These are phyloP conservation scores for Galerucella pusilla DNA, from an alignment of 2,888 invertebrate genomes.

Conservation along the genomic window DNA sequence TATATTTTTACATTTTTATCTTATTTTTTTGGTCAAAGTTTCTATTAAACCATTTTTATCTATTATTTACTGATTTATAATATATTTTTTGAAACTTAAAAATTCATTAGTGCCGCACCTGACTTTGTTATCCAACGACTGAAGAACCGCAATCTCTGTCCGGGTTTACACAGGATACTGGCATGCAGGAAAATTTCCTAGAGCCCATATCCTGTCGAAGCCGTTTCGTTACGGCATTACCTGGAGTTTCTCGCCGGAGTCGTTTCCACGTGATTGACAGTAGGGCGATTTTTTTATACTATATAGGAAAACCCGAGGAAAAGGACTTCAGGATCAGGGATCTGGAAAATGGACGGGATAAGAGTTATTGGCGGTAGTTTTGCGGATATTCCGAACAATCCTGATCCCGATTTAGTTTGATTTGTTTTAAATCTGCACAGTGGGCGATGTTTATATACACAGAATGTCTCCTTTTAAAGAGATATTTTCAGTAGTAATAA, in stretches of 20 bases:
- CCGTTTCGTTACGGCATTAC: slow-evolving; percentile 29
- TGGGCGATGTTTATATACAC: neutral
- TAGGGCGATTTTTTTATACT: slow-evolving; percentile 25
- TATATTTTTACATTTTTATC: no score
- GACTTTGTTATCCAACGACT: neutral
- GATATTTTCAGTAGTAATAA: no score
- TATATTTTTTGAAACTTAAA: no score
- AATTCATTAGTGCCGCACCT: neutral
- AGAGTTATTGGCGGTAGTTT: slow-evolving; percentile 19
- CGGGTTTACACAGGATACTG: slow-evolving; percentile 31
- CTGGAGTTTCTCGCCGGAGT: slow-evolving; percentile 13
- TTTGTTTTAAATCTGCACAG: neutral
- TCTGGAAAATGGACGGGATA: slow-evolving; percentile 13
- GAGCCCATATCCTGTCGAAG: slow-evolving; percentile 28
- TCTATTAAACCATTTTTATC: no score
- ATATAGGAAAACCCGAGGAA: slow-evolving; percentile 23
- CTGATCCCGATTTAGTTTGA: slow-evolving; percentile 8
- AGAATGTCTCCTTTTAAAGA: no score
- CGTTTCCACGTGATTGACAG: slow-evolving; percentile 31
- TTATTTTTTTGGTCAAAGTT: no score
- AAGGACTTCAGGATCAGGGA: slow-evolving; percentile 14
- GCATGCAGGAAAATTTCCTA: slow-evolving; percentile 35
- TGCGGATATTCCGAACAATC: slow-evolving; percentile 2
- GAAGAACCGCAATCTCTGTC: slow-evolving; percentile 34
- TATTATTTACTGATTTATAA: no score